Evolutionary conservation across 2,113 vertebrate species (phyloP).

Genomic region (Natator depressus): DNA sequence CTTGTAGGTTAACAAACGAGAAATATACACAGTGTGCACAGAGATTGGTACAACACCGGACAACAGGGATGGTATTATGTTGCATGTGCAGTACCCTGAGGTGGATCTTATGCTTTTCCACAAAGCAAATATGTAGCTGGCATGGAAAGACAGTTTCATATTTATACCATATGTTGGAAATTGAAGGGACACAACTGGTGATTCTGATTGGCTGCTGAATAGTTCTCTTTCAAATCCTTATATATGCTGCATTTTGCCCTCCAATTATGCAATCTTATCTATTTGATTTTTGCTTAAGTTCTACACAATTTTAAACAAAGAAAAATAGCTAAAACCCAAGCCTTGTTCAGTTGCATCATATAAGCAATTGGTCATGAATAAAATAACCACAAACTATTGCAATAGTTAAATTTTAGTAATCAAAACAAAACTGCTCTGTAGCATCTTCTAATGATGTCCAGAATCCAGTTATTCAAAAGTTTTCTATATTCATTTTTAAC

Average conservation of each 20-base stretch:
- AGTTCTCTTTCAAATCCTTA: background rate
- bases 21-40: background rate
- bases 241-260: background rate
- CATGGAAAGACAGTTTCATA: background rate
- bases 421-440: accelerated
- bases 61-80: background rate
- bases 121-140: background rate
- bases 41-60: background rate
- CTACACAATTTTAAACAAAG: background rate
- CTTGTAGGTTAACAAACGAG: background rate
- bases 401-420: background rate
- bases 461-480: background rate
- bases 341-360: background rate
- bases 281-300: background rate
- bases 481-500: background rate
- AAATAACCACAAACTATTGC: background rate
- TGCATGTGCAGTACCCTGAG: background rate
- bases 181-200: background rate
- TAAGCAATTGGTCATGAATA: background rate
- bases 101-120: background rate
- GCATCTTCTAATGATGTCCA: background rate
- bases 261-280: background rate
- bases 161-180: background rate
- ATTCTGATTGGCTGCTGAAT: background rate
- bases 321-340: background rate